Conservation (phyloP, 92 coral and sea anemone genomes). For the Zoanthus sansibaricus region DNA sequence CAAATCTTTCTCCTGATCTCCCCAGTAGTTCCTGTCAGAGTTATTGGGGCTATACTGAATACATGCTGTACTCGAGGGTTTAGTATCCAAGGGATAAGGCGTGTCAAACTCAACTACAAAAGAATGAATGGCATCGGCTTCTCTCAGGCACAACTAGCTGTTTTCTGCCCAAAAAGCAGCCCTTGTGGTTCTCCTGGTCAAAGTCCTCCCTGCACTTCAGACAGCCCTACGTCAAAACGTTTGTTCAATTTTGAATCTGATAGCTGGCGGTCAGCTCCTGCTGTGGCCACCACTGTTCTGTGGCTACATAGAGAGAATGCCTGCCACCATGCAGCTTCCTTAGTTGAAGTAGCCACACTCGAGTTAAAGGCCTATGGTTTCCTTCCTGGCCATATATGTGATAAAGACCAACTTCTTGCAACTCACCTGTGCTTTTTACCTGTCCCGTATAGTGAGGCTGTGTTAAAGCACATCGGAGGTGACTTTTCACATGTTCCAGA, state of each 20-base stretch:
- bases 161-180: slow-evolving; percentile 77
- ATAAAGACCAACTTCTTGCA: slow-evolving; percentile 56
- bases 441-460: slow-evolving; percentile 76
- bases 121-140: slow-evolving; percentile 78
- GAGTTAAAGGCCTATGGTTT: slow-evolving; percentile 40
- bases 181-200: slow-evolving; percentile 36
- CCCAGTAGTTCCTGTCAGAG: slow-evolving; percentile 82
- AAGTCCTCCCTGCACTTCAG: slow-evolving; percentile 15
- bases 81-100: slow-evolving; percentile 73
- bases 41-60: slow-evolving; percentile 75
- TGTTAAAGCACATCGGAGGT: slow-evolving; percentile 74
- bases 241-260: slow-evolving; percentile 53
- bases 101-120: slow-evolving; percentile 71
- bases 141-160: slow-evolving; percentile 72
- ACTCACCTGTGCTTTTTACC: slow-evolving; percentile 71
- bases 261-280: slow-evolving; percentile 39
- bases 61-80: slow-evolving; percentile 83
- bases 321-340: slow-evolving; percentile 73
- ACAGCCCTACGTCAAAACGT: neutral
- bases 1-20: slow-evolving; percentile 75
- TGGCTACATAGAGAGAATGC: slow-evolving; percentile 87
- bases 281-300: slow-evolving; percentile 76
- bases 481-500: slow-evolving; percentile 73
- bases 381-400: slow-evolving; percentile 63
- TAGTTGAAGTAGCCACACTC: slow-evolving; percentile 61